These are phyloP conservation scores for Crocuta crocuta DNA, from an alignment of 2,113 vertebrate species.

Conservation along the genomic window DNA sequence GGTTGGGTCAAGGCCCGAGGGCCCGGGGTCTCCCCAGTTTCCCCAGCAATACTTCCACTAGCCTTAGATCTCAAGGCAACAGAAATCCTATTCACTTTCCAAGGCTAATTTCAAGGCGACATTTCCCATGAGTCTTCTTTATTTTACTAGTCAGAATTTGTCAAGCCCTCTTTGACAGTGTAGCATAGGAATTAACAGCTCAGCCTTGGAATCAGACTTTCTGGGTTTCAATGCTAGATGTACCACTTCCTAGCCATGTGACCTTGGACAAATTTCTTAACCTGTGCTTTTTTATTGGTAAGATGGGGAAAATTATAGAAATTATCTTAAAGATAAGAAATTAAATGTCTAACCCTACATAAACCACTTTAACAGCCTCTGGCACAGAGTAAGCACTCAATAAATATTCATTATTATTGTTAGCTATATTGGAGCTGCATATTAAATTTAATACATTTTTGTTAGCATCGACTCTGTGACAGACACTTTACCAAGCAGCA, in stretches of 20 bases:
- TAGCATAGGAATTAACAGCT: neutral
- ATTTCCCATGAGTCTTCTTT: neutral
- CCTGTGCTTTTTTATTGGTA: neutral
- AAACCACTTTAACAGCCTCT: neutral
- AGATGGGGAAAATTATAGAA: neutral
- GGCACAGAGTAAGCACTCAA: neutral
- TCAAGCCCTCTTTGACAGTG: neutral
- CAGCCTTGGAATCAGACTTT: neutral
- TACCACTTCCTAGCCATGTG: neutral
- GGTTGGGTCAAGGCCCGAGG: neutral
- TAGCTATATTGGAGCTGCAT: neutral
- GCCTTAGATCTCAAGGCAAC: neutral
- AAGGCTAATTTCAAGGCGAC: neutral
- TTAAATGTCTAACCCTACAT: neutral
- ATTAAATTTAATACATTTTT: constrained; percentile 42
- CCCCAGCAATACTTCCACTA: neutral
- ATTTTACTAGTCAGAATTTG: neutral
- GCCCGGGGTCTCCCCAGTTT: neutral
- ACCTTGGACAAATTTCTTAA: neutral
- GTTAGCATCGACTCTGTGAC: neutral
- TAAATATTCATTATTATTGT: neutral
- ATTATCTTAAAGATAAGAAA: neutral
- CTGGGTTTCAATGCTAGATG: neutral
- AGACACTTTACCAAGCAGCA: neutral
- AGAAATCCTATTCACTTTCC: neutral